A percentile compares a stretch with the other conserved stretches of the same genome.
These are phyloP conservation scores for Galeopterus variegatus DNA, from an alignment of 2,113 vertebrate species.

Conservation along the genomic window DNA sequence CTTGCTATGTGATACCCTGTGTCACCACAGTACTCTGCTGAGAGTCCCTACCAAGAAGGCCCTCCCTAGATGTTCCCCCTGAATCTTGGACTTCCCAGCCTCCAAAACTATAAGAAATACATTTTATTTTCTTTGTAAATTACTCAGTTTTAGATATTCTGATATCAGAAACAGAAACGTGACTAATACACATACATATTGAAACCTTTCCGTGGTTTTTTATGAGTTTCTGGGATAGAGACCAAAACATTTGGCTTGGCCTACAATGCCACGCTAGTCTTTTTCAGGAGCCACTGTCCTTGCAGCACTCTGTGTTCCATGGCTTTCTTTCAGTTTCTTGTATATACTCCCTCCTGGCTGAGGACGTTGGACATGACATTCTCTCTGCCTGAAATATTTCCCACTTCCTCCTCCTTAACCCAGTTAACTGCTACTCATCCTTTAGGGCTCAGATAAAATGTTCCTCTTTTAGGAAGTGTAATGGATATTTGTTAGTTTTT, in stretches of 20 bases:
- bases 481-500: neutral
- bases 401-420: neutral
- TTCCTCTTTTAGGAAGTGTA: neutral
- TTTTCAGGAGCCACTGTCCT: neutral
- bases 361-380: neutral
- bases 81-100: no score
- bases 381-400: neutral
- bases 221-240: neutral
- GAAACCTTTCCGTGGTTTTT: neutral
- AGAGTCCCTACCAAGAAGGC: no score
- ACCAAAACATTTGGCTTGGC: neutral
- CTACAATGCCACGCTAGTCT: neutral
- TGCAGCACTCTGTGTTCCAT: neutral
- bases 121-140: no score
- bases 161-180: no score
- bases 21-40: no score
- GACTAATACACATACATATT: neutral
- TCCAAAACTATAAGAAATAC: no score
- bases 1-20: no score
- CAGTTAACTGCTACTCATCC: neutral
- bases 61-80: no score
- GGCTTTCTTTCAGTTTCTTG: neutral
- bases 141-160: no score
- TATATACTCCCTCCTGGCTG: neutral
- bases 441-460: neutral